Conservation (phyloP, 2,113 vertebrate genomes). For the Salvelinus fontinalis region DNA sequence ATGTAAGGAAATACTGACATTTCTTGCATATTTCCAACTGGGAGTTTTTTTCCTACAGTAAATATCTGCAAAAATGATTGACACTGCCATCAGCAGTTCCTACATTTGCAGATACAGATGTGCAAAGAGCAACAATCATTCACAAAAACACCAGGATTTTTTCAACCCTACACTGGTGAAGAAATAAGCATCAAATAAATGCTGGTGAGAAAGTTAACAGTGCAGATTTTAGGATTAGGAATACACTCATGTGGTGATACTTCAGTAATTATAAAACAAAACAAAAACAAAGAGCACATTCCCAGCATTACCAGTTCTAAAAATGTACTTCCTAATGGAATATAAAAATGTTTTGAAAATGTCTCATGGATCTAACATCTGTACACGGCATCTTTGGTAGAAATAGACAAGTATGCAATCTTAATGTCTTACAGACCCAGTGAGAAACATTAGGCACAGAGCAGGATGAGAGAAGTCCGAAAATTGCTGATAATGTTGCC, state of each 20-base stretch:
- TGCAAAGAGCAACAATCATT: conserved; percentile 3
- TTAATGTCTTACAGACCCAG: not conserved
- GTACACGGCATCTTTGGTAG: not conserved
- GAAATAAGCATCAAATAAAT: not conserved
- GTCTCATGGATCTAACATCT: not conserved
- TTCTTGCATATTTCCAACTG: not conserved
- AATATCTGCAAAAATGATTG: not conserved
- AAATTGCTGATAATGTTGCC: not conserved
- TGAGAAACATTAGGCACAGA: not conserved
- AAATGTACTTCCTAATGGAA: too few species aligned
- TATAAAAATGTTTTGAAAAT: too few species aligned
- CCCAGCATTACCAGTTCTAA: not conserved
- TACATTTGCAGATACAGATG: not conserved
- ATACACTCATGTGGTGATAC: not conserved
- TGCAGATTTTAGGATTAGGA: not conserved
- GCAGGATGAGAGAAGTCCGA: not conserved
- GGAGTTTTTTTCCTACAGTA: not conserved
- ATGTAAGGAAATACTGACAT: not conserved
- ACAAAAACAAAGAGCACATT: not conserved
- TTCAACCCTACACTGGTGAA: not conserved
- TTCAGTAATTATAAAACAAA: not conserved
- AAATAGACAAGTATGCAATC: not conserved
- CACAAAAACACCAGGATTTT: not conserved
- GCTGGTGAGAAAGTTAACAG: not conserved
- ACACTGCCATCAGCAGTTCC: conserved; percentile 6